Conservation (phyloP, 2,888 invertebrate genomes). For the Malthinus flaveolus region DNA sequence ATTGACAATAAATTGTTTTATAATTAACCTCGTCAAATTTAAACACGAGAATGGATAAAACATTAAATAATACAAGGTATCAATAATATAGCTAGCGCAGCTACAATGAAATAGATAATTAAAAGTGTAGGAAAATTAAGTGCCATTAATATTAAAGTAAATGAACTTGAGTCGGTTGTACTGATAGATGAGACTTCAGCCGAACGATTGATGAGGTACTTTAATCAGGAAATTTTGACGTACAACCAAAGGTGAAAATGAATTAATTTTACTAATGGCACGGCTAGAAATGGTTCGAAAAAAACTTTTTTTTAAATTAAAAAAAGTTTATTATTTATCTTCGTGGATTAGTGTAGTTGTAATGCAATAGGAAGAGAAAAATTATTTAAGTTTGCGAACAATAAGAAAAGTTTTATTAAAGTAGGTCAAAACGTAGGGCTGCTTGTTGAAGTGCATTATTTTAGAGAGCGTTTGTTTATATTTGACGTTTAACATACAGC, state of each 20-base stretch:
- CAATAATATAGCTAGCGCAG: too few species aligned
- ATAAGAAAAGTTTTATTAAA: constrained; percentile 1
- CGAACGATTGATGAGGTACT: constrained; percentile 1
- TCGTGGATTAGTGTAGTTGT: not conserved
- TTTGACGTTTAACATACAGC: constrained; percentile 6
- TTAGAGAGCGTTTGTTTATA: constrained; percentile 1
- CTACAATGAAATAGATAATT: too few species aligned
- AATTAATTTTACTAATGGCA: constrained; percentile 5
- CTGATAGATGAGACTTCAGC: constrained; percentile 5
- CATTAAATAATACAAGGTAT: too few species aligned
- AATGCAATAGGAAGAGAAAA: not conserved
- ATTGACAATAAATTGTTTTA: too few species aligned
- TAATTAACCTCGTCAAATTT: too few species aligned
- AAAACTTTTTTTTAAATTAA: constrained; percentile 3
- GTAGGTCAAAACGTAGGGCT: not conserved
- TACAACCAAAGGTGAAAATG: constrained; percentile 1
- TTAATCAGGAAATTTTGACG: constrained; percentile 5
- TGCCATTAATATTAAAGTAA: not conserved
- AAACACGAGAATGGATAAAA: too few species aligned
- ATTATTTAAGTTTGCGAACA: not conserved
- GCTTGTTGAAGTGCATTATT: constrained; percentile 3
- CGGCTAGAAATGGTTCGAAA: not conserved
- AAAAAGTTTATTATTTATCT: constrained; percentile 5
- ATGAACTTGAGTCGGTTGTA: not conserved
- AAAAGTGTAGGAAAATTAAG: too few species aligned